Percentiles rank a stretch among this genome's conserved stretches.
Conservation (phyloP, 2,888 invertebrate species). For the Patella pellucida region DNA sequence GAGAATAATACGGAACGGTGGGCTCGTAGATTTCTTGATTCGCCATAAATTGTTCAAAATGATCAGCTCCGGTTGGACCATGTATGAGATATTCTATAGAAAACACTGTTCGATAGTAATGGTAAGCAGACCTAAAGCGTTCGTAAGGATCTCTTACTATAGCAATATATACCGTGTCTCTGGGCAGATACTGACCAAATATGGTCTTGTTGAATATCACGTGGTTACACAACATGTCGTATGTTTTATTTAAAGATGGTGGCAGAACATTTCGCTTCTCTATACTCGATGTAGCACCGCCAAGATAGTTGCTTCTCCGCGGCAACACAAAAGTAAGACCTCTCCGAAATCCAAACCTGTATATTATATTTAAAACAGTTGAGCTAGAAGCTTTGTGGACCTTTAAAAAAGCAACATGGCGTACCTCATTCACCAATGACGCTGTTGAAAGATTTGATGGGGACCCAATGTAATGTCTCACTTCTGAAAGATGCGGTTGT, state of each 20-base stretch:
- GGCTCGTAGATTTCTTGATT: background rate
- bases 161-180: constrained; percentile 19
- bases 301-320: background rate
- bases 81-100: background rate
- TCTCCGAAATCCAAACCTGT: constrained; percentile 17
- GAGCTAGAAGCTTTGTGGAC: constrained; percentile 25
- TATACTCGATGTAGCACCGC: background rate
- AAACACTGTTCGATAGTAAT: constrained; percentile 8
- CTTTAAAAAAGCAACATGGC: constrained; percentile 21
- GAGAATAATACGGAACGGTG: background rate
- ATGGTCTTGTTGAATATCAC: constrained; percentile 15
- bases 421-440: background rate
- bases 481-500: no score
- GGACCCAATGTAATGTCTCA: no score
- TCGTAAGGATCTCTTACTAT: constrained; percentile 22
- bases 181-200: constrained; percentile 5
- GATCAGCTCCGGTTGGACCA: background rate
- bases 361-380: constrained; percentile 25
- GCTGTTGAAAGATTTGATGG: background rate
- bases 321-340: constrained; percentile 23
- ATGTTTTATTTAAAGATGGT: constrained; percentile 15
- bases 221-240: constrained; percentile 19
- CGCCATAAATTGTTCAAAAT: background rate
- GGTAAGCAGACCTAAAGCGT: constrained; percentile 13
- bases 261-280: background rate